Conservation (phyloP, 2,113 vertebrate species). For the Paratilapia polleni region DNA sequence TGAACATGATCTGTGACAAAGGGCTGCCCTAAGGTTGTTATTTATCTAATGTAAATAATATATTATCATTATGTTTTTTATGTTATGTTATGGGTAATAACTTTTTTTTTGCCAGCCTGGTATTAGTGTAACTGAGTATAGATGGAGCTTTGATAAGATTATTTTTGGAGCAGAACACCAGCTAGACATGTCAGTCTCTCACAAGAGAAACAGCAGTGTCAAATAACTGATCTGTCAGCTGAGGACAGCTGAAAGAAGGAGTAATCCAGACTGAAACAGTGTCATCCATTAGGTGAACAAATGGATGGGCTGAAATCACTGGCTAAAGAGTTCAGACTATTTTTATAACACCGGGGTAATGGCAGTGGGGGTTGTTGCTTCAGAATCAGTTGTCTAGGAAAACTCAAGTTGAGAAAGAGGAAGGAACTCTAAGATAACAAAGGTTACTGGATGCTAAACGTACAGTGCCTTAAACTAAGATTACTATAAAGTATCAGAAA, state of each 20-base stretch:
- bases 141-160: slow-evolving; percentile 16
- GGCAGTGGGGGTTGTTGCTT: neutral
- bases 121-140: neutral
- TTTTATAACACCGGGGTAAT: neutral
- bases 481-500: neutral
- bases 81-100: neutral
- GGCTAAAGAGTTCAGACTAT: neutral
- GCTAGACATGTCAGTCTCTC: slow-evolving; percentile 33
- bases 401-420: neutral
- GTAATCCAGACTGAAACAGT: neutral
- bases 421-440: neutral
- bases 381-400: neutral
- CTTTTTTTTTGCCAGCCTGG: neutral
- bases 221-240: slow-evolving; percentile 48
- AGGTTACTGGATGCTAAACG: neutral
- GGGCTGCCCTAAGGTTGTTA: neutral
- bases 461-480: neutral
- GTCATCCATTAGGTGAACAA: neutral
- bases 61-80: neutral
- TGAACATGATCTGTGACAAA: neutral
- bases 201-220: slow-evolving; percentile 31
- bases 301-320: neutral
- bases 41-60: neutral
- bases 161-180: slow-evolving; percentile 52
- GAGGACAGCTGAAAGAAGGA: slow-evolving; percentile 43